Percentiles rank a stretch among this genome's conserved stretches.
Conservation (phyloP, 2,797 vertebrate genomes). For the Ctenopoma multispine region DNA sequence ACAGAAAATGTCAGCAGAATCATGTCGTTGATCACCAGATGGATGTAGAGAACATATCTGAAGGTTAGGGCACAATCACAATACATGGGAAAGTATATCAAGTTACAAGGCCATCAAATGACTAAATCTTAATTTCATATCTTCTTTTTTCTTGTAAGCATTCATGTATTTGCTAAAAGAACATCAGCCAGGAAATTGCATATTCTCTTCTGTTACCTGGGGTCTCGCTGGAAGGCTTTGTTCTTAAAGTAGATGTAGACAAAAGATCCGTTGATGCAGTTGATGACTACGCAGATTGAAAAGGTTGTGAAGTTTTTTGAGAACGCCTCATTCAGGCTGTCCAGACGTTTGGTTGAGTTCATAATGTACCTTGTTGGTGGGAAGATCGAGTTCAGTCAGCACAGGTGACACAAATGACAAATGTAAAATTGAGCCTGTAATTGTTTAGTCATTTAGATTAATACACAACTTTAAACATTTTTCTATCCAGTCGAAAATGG, state of each 20-base stretch:
- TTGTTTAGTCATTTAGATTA: no score
- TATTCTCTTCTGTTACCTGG: slow-evolving; percentile 35
- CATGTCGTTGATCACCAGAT: slow-evolving; percentile 76
- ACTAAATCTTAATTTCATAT: neutral
- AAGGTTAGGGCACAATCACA: neutral
- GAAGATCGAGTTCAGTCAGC: no score
- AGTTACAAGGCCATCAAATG: no score
- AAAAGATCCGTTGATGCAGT: slow-evolving; percentile 64
- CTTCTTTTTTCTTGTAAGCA: neutral
- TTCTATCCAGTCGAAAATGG: no score
- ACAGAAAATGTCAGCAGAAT: slow-evolving; percentile 5
- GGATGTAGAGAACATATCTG: slow-evolving; percentile 76
- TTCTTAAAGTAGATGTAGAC: slow-evolving; percentile 65
- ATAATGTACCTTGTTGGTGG: slow-evolving; percentile 25
- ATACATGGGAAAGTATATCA: no score
- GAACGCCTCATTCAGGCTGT: slow-evolving; percentile 28
- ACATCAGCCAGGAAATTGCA: no score
- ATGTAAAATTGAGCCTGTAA: no score
- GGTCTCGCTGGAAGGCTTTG: slow-evolving; percentile 38
- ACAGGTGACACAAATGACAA: no score
- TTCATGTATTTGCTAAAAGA: neutral
- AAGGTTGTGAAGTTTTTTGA: slow-evolving; percentile 64
- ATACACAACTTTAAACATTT: no score
- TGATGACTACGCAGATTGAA: slow-evolving; percentile 50
- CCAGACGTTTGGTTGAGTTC: slow-evolving; percentile 55